Conservation (phyloP, 1,140 invertebrate genomes). For the Drosophila eugracilis region DNA sequence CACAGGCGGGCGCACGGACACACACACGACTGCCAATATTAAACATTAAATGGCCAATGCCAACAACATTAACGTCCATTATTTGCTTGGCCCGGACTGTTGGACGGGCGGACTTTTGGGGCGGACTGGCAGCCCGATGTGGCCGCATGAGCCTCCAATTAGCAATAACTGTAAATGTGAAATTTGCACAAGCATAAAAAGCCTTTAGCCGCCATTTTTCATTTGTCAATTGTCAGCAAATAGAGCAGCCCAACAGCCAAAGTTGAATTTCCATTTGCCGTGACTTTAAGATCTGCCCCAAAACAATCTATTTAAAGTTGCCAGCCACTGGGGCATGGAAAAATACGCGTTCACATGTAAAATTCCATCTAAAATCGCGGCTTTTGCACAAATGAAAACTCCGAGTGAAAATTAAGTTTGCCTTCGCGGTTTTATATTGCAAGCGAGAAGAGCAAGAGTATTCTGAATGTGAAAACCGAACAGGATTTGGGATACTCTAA, state of each 20-base stretch:
- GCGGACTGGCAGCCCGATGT: conserved; percentile 34
- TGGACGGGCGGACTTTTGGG: background rate
- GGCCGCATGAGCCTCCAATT: conserved; percentile 81
- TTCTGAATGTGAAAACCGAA: background rate
- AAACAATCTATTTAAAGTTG: conserved; percentile 1
- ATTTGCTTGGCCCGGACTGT: conserved; percentile 53
- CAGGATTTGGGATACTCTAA: conserved; percentile 11
- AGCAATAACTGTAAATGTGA: conserved; percentile 82
- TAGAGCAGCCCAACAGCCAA: conserved; percentile 30
- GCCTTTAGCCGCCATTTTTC: conserved; percentile 80
- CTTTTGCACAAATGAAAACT: conserved; percentile 71
- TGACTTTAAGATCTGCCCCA: conserved; percentile 32
- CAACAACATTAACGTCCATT: conserved; percentile 78
- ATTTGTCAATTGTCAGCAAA: conserved; percentile 76
- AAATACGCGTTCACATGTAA: conserved; percentile 59
- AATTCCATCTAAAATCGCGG: conserved; percentile 82
- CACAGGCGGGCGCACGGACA: conserved; percentile 26
- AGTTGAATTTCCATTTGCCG: background rate
- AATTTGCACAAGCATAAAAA: conserved; percentile 80
- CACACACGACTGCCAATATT: conserved; percentile 53
- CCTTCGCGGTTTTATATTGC: conserved; percentile 40
- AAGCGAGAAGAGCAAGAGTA: conserved; percentile 16
- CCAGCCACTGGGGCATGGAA: conserved; percentile 14
- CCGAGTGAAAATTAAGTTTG: conserved; percentile 71
- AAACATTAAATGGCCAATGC: conserved; percentile 82